A percentile compares a stretch with the other conserved stretches of the same genome.
phyloP scores from a whole-genome alignment of 2,797 vertebrate genomes.

The Myotis myotis region DNA sequence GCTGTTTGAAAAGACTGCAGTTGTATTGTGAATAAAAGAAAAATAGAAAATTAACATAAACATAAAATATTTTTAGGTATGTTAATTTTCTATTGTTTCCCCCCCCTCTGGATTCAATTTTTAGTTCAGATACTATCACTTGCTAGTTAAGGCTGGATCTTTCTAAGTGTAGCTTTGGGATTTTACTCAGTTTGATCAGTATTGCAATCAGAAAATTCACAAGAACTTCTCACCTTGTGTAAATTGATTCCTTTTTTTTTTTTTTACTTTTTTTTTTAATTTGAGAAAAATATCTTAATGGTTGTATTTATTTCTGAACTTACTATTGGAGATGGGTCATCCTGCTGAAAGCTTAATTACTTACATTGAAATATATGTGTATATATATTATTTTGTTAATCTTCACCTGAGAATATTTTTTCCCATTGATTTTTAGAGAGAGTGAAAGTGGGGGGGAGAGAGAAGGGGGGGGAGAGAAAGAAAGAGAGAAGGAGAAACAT shows the following conservation, averaged over 20 bases:
- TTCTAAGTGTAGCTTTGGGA: constrained; percentile 70
- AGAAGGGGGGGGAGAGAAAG: fast-evolving
- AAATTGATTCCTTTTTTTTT: constrained; percentile 47
- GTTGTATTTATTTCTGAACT: constrained; percentile 61
- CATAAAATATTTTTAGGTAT: neutral
- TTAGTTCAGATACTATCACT: constrained; percentile 59
- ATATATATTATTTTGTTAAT: too few species aligned
- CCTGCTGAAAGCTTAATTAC: constrained; percentile 50
- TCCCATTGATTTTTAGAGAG: too few species aligned
- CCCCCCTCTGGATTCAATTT: neutral
- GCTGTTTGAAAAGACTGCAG: constrained; percentile 60
- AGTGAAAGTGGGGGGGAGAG: too few species aligned
- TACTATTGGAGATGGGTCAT: constrained; percentile 71
- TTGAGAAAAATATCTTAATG: constrained; percentile 23
- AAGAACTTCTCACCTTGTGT: constrained; percentile 78
- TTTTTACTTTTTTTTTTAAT: neutral
- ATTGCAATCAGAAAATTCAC: constrained; percentile 77
- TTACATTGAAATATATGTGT: neutral
- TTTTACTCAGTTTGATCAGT: constrained; percentile 76
- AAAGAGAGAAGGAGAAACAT: too few species aligned
- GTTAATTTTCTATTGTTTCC: constrained; percentile 69
- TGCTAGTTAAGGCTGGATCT: constrained; percentile 54
- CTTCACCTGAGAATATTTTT: too few species aligned
- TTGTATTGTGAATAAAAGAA: constrained; percentile 58
- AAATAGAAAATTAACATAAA: constrained; percentile 73